Evolutionary conservation across 1,140 invertebrate species (phyloP), one percentile per base, ranked within the genome.

Genomic region (Diachasma alloeum): DNA sequence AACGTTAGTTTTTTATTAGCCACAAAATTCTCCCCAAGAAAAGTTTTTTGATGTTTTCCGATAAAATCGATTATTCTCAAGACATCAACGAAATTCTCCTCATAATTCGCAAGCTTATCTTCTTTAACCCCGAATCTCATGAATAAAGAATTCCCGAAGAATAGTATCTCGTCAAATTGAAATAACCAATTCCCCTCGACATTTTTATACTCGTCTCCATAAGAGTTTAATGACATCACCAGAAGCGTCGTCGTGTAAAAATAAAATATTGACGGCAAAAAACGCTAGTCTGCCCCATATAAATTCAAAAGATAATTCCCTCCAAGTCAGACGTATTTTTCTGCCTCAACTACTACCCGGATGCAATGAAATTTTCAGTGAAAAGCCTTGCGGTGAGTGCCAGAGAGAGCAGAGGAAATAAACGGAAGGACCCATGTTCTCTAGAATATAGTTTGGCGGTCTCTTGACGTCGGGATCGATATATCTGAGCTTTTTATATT

Each of bases 401-500:
- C 59, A 10, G 68, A 69, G 36, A 74, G 37, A 59, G n/a, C 44
- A 70, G 6, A 63, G 59, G 59, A 63, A 63, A 63, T 63, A 63
- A 67, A 68, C 22, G 24, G 22, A 68, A 75, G 46, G 19, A 68
- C 13, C 31, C 36, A 68, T 39, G n/a, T 68, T 39, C 13, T 13
- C 13, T 39, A 5, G 26, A 68, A 68, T 68, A 68, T 68, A 68
- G 36, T 39, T 53, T 63, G 26, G 37, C 24, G 46, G 37, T 75
- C 36, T 68, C 66, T 26, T 42, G 26, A 75, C 68, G 19, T 44
- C 26, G 17, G 17, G 63, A 68, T 74, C 72, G 42, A 73, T 74
- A 73, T 73, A 68, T 70, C 76, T 59, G 56, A 70, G 63, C 39
- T 46, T 77, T 77, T 74, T 70, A 77, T 77, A 68, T 77, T 46